These are phyloP conservation scores for Phasianus colchicus DNA, from an alignment of 2,113 vertebrate genomes.

Conservation along the genomic window DNA sequence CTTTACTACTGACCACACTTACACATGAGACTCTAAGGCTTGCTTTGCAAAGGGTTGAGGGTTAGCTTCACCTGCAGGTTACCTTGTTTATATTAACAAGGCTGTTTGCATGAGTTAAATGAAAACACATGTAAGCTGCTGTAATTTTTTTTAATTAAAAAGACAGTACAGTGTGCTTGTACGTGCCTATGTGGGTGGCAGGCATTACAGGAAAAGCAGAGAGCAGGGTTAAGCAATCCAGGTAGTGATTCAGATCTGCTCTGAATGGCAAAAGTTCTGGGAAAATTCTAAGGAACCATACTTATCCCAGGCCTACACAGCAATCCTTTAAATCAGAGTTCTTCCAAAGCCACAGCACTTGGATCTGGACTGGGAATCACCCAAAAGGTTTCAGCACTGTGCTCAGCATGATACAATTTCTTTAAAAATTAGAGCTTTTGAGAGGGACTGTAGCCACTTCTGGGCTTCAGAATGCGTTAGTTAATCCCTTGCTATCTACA, in stretches of 20 bases:
- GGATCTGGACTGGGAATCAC: neutral
- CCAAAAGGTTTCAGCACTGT: neutral
- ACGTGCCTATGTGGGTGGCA: conserved; percentile 22
- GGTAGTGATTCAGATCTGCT: neutral
- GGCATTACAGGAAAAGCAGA: neutral
- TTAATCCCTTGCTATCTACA: conserved; percentile 7
- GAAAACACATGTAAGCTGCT: neutral
- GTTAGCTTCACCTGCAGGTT: neutral
- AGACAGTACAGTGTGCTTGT: neutral
- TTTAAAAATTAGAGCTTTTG: neutral
- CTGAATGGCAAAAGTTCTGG: neutral
- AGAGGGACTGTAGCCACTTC: neutral
- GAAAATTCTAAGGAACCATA: neutral
- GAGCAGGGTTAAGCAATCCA: neutral
- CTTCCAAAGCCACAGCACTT: neutral
- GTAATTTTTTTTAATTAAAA: conserved; percentile 21
- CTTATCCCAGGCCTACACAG: neutral
- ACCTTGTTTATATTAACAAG: neutral
- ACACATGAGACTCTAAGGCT: neutral
- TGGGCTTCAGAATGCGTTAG: conserved; percentile 5
- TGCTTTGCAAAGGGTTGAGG: neutral
- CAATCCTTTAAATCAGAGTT: neutral
- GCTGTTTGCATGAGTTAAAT: neutral
- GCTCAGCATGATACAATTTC: neutral
- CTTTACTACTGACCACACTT: neutral